Evolutionary conservation across 2,113 vertebrate genomes (phyloP).

Genomic region (Calidris pygmaea): DNA sequence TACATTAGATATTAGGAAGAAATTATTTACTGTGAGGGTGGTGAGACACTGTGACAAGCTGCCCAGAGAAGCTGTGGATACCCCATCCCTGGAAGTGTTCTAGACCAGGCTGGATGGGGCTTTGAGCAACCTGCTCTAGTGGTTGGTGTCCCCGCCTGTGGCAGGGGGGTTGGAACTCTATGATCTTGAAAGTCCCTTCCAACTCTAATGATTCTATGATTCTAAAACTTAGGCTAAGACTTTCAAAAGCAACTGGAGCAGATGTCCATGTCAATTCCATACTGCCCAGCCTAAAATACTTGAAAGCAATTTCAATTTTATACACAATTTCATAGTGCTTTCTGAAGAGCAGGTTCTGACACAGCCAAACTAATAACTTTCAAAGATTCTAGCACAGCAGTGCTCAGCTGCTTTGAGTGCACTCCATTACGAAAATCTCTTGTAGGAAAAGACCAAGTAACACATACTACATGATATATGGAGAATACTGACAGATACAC

Average conservation of each 20-base stretch:
- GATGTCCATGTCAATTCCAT: neutral
- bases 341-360: neutral
- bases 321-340: neutral
- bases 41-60: too few relatives aligned
- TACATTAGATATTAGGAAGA: too few relatives aligned
- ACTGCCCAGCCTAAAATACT: neutral
- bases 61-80: too few relatives aligned
- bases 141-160: too few relatives aligned
- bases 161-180: too few relatives aligned
- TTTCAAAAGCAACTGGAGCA: neutral
- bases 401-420: neutral
- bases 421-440: neutral
- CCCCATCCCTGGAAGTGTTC: too few relatives aligned
- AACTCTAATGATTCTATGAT: too few relatives aligned
- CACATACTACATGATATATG: neutral
- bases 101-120: too few relatives aligned
- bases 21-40: too few relatives aligned
- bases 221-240: neutral
- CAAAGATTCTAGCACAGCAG: neutral
- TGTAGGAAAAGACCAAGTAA: neutral
- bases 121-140: too few relatives aligned
- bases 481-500: neutral
- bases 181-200: too few relatives aligned
- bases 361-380: neutral
- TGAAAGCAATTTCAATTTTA: neutral